Percentiles rank a stretch among this genome's conserved stretches.
Conservation (phyloP, 2,888 invertebrate genomes). For the Euproctis similis region DNA sequence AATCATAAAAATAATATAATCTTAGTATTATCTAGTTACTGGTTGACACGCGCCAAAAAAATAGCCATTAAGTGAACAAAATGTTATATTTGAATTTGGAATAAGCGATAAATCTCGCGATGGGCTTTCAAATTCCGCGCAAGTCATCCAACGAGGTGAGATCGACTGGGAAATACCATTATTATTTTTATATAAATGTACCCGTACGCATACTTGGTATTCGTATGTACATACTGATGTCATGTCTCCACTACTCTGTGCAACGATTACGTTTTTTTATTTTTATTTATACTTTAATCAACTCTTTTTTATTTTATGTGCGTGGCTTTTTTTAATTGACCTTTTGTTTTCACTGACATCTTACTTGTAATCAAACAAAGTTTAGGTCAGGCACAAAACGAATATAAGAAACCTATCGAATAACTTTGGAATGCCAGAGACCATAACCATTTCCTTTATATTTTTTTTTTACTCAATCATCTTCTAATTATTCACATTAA, state of each 20-base stretch:
- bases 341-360: no score
- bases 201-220: slow-evolving; percentile 36
- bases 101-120: slow-evolving; percentile 73
- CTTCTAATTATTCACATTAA: no score
- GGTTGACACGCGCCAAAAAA: slow-evolving; percentile 70
- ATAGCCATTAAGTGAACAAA: slow-evolving; percentile 67
- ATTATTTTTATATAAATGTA: slow-evolving; percentile 38
- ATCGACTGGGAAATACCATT: slow-evolving; percentile 72
- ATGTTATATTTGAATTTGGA: slow-evolving; percentile 73
- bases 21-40: slow-evolving; percentile 42
- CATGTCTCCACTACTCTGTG: slow-evolving; percentile 42
- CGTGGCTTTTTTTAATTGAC: no score
- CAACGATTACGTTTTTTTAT: slow-evolving; percentile 37
- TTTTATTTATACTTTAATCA: no score
- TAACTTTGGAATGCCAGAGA: no score
- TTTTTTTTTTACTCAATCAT: no score
- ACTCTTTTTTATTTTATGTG: no score
- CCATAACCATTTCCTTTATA: no score
- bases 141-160: slow-evolving; percentile 71
- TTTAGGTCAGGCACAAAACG: no score
- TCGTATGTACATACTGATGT: slow-evolving; percentile 48
- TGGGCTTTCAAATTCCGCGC: slow-evolving; percentile 75
- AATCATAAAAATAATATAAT: slow-evolving; percentile 52
- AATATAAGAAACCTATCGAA: no score
- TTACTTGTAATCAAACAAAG: no score